phyloP scores from a whole-genome alignment of 2,113 vertebrate species.

The Pelobates fuscus region DNA sequence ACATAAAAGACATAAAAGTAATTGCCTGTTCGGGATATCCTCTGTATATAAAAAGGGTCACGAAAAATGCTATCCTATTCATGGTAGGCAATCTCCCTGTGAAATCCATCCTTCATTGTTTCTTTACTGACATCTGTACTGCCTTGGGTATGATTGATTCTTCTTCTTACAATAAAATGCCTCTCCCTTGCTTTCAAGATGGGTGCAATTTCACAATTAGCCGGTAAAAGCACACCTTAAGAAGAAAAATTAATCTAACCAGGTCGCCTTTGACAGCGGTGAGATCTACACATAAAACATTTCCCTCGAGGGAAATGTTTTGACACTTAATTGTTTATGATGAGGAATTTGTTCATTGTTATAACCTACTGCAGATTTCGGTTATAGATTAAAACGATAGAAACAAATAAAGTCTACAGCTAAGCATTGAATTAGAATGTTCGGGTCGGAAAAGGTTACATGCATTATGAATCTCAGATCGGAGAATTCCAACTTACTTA shows the following conservation, averaged over 20 bases:
- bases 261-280: conserved; percentile 53
- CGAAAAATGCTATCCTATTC: conserved; percentile 51
- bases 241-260: conserved; percentile 49
- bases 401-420: too few relatives aligned
- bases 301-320: conserved; percentile 53
- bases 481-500: too few relatives aligned
- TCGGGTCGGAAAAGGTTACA: too few relatives aligned
- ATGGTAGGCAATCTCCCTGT: conserved; percentile 56
- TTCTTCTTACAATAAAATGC: conserved; percentile 61
- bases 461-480: too few relatives aligned
- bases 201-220: conserved; percentile 61
- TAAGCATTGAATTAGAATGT: too few relatives aligned
- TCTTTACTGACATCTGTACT: conserved; percentile 61
- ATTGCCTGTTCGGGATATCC: conserved; percentile 20
- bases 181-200: conserved; percentile 59
- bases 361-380: too few relatives aligned
- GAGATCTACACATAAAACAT: too few relatives aligned
- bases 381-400: too few relatives aligned
- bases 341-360: too few relatives aligned
- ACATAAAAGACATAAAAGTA: conserved; percentile 35
- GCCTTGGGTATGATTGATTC: conserved; percentile 65
- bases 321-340: conserved; percentile 22
- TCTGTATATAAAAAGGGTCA: conserved; percentile 51
- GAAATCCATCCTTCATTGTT: conserved; percentile 61
- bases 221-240: conserved; percentile 58